Percentiles rank a stretch among this genome's conserved stretches.
phyloP scores from a whole-genome alignment of 2,113 vertebrate genomes.

The Corythornis vintsioides region DNA sequence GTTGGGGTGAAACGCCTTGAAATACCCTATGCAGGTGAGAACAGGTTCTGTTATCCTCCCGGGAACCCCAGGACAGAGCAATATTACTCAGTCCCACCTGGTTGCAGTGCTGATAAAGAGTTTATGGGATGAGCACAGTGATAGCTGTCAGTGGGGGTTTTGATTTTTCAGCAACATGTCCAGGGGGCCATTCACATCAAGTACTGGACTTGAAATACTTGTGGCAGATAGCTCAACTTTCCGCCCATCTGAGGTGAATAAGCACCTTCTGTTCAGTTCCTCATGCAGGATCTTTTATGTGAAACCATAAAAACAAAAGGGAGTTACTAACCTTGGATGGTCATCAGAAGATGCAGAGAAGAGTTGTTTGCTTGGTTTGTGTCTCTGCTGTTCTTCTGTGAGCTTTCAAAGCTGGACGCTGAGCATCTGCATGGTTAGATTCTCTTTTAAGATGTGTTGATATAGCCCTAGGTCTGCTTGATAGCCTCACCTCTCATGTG shows the following conservation, averaged over 20 bases:
- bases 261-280: background rate
- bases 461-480: background rate
- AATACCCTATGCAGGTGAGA: background rate
- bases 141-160: background rate
- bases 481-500: background rate
- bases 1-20: background rate
- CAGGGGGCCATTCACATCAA: background rate
- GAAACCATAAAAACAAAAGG: background rate
- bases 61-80: background rate
- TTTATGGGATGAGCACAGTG: background rate
- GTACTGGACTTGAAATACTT: background rate
- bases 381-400: background rate
- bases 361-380: background rate
- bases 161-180: background rate
- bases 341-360: background rate
- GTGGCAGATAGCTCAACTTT: background rate
- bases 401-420: background rate
- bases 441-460: background rate
- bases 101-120: background rate
- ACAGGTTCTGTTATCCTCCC: rapidly evolving
- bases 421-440: background rate
- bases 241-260: background rate
- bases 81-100: background rate
- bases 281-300: background rate
- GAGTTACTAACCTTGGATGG: background rate